Base-by-base conservation (phyloP, 2,797 vertebrate species). In the Threskiornis aethiopicus region DNA sequence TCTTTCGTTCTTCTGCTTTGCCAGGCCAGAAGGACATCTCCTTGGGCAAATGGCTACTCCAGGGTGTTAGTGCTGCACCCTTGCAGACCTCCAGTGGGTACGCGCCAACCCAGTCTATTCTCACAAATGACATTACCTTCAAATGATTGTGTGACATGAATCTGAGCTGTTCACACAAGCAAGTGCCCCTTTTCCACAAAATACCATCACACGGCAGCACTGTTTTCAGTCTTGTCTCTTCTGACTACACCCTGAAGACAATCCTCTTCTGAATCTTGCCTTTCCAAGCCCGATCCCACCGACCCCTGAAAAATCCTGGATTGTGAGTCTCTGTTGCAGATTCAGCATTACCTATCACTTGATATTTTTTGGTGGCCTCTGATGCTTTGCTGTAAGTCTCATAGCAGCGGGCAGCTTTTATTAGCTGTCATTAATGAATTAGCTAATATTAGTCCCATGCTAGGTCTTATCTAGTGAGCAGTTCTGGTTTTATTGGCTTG, bases 61-160 rank as follows among this genome's bases (percentile, higher is more conserved):
- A 9, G 57, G 16, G 35, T 64, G 29, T 73, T 54, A 67, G 37
- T 17, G 10, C 37, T 89, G 57, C 31, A 47, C 22, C 11, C 16
- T 37, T 59, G 51, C 35, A 67, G 41, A 44, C 41, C 72, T 90
- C 9, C 4, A 57, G 17, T 11, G 21, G 15, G n/a, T 62, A 35
- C 0, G 0, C 1, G 8, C 16, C 41, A 78, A 58, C 9, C 10
- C 26, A 35, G 54, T 24, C 10, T 81, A 9, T 31, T 92, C 24
- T 87, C 9, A 31, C 22, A 66, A 83, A 49, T 26, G 4, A 8
- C 22, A 13, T 59, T 66, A 41, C 20, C 41, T 82, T 89, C 66
- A 72, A 84, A 71, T 19, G 29, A 33, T 65, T 0, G 0, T 26
- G 22, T 73, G 47, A 59, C 20, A 5, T 24, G 31, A 81, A 41